phyloP scores from a whole-genome alignment of 2,797 vertebrate genomes.

The Artibeus lituratus region DNA sequence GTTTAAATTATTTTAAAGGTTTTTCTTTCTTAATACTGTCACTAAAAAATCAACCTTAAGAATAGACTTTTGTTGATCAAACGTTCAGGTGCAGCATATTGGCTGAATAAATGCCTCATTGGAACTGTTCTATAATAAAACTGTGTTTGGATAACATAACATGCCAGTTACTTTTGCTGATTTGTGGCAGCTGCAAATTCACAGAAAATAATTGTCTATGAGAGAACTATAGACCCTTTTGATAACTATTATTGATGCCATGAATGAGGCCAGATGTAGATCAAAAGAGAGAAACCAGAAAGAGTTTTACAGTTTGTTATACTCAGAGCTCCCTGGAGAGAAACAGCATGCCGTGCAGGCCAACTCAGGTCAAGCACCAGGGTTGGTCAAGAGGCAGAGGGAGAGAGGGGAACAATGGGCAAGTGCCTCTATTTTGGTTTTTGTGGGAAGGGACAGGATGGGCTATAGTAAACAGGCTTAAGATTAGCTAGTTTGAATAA shows the following conservation, averaged over 20 bases:
- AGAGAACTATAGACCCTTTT: not conserved
- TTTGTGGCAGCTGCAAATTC: not conserved
- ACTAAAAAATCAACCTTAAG: not conserved
- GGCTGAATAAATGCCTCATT: not conserved
- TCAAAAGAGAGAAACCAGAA: not conserved
- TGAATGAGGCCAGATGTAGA: not conserved
- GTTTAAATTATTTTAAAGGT: not conserved
- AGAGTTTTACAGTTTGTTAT: not conserved
- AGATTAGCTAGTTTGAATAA: not conserved
- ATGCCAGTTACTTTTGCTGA: not conserved
- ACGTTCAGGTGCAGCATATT: not conserved
- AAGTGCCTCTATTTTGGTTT: not conserved
- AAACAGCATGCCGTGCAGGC: not conserved
- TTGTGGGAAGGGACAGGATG: not conserved
- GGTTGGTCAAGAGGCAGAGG: not conserved
- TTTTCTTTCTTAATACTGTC: not conserved
- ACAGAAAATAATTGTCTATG: not conserved
- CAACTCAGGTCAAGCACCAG: not conserved
- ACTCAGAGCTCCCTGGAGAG: not conserved
- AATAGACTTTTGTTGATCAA: not conserved
- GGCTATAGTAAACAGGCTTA: not conserved
- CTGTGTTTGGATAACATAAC: not conserved
- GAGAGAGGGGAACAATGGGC: not conserved
- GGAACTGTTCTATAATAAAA: not conserved
- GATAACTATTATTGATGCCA: not conserved